Conservation (phyloP, 2,797 vertebrate species). For the Pipistrellus pipistrellus region DNA sequence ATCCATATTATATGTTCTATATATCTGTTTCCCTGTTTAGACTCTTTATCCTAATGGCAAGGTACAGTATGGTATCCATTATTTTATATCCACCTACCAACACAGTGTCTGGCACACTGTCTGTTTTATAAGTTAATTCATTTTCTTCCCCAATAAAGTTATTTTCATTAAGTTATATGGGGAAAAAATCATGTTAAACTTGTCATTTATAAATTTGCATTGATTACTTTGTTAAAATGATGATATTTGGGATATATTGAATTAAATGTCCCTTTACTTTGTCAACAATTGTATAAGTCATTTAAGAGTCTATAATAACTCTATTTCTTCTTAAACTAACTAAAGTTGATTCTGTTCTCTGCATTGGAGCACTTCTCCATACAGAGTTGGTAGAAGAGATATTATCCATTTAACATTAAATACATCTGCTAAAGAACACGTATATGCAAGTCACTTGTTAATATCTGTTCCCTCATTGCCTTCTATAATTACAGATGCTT, state of each 20-base stretch:
- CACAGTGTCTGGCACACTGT: not conserved
- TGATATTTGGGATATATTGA: not conserved
- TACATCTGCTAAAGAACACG: not conserved
- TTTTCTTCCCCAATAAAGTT: conserved; percentile 4
- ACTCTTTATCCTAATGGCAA: not conserved
- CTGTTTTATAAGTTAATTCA: not conserved
- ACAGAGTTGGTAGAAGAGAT: not conserved
- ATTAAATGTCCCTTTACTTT: not conserved
- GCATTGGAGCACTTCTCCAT: not conserved
- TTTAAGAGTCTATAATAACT: not conserved
- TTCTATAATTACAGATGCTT: not conserved
- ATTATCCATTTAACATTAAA: not conserved
- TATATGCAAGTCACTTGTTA: not conserved
- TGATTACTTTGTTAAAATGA: conserved; percentile 12
- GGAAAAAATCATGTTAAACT: not conserved
- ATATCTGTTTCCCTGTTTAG: not conserved
- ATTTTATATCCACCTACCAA: not conserved
- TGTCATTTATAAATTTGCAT: not conserved
- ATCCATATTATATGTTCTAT: not conserved
- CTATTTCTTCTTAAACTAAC: conserved; percentile 16
- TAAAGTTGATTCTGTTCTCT: not conserved
- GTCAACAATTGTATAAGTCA: not conserved
- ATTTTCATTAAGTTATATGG: not conserved
- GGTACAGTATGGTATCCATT: not conserved
- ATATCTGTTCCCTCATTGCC: not conserved